Evolutionary conservation across 2,113 vertebrate species (phyloP).

Genomic region (Carettochelys insculpta): DNA sequence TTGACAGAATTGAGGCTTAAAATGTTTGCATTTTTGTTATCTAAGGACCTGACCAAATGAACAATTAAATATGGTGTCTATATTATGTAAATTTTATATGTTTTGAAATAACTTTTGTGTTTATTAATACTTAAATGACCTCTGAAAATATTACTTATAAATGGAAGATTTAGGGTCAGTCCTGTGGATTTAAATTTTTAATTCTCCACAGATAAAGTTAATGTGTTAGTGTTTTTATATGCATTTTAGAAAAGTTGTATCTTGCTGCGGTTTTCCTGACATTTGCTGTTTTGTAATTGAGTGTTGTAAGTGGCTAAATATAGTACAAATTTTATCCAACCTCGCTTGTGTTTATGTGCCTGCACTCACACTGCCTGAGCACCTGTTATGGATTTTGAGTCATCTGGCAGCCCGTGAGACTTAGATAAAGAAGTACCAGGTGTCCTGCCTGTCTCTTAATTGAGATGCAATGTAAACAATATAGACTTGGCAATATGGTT

Average conservation of each 20-base stretch:
- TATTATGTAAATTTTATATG: not conserved
- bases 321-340: slow-evolving; percentile 76
- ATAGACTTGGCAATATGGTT: slow-evolving; percentile 80
- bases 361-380: slow-evolving; percentile 77
- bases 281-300: slow-evolving; percentile 76
- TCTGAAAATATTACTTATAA: slow-evolving; percentile 43
- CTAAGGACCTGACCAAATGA: not conserved
- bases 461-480: slow-evolving; percentile 82
- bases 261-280: slow-evolving; percentile 50
- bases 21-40: slow-evolving; percentile 39
- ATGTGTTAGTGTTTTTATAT: slow-evolving; percentile 56
- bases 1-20: not conserved
- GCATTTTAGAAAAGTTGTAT: slow-evolving; percentile 22
- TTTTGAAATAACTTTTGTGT: not conserved
- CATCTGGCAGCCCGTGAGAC: slow-evolving; percentile 82
- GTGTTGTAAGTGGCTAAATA: slow-evolving; percentile 73
- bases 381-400: slow-evolving; percentile 85
- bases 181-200: slow-evolving; percentile 42
- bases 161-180: slow-evolving; percentile 27
- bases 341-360: slow-evolving; percentile 72
- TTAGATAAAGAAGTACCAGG: slow-evolving; percentile 84
- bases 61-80: not conserved
- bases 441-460: slow-evolving; percentile 83
- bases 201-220: slow-evolving; percentile 39
- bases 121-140: not conserved